Evolutionary conservation across 2,888 invertebrate species (phyloP), one percentile per base, ranked within the genome.

Genomic region (Archips xylosteana): DNA sequence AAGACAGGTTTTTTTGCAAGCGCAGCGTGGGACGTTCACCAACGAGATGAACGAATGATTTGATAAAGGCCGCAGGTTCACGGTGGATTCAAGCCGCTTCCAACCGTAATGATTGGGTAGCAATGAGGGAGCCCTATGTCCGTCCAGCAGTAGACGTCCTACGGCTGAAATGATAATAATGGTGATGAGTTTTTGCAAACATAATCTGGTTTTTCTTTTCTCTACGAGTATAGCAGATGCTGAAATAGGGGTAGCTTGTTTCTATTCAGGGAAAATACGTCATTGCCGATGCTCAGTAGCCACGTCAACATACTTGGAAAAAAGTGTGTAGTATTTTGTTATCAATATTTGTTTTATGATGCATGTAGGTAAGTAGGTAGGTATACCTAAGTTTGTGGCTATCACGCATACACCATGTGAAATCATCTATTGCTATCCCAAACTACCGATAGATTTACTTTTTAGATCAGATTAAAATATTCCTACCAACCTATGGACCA

Each of bases 281-380:
- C 23, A 15, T 23, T 23, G 2, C 1, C 54, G 6, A 23, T 15
- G 54, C 23, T 54, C 15, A 54, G 23, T 23, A 8, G 5, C 54
- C 9, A 8, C 54, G 54, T 54, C 54, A 54, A 54, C 5, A 23
- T 54, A 23, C 54, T 5, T 39, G 39, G 23, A 54, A 54, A 23
- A 15, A 54, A 23, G 15, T 15, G 15, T 54, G 23, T 15, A 54
- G 6, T 5, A 59, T 12, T 59, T 23, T 47, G 13, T 62, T 70
- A 70, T 70, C 62, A 70, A 54, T 69, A 70, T 70, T 62, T 62
- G 62, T 32, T 70, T 62, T 51, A 70, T 62, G 49, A 69, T 12
- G 1, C 23, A 70, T 39, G 45, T 54, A 62, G 49, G 1, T 42
- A 23, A 23, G 61, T 54, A 39, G 49, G 23, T 13, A 23, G 49